Base-by-base conservation (phyloP, 2,113 vertebrate species). In the Prunella fulvescens region DNA sequence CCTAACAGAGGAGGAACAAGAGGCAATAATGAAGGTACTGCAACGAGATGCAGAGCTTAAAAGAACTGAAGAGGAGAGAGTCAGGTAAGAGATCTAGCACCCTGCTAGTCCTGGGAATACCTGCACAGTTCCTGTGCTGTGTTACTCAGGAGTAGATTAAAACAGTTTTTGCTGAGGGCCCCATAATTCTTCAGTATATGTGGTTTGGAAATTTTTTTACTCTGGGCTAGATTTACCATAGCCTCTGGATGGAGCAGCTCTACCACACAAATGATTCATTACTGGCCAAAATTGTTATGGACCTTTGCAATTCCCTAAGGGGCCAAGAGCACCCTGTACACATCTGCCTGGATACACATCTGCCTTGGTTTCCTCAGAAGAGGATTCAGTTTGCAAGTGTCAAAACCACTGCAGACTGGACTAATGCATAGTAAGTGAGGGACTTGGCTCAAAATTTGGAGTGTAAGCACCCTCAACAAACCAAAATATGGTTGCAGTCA, bases 1-100 rank as follows among this genome's bases (percentile, higher is more conserved):
- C 90, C 96, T 99, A 92, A 99, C 99, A 0, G 99, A 99, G 67
- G 98, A 99, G 67, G 99, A 99, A 65, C 98, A 99, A 93, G 98
- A 98, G 56, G 96, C 97, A 35, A 99, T 99, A 96, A 96, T 98
- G 98, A 96, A 98, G 22, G 99, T 99, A 73, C 92, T 99, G 69
- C 98, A 98, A 81, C 97, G 99, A 92, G 99, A 99, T 31, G 97
- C 98, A 23, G 98, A 98, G 61, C 98, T 99, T 54, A 99, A 99
- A 96, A 98, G 96, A 86, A 64, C 93, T 1, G 99, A 99, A 91
- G 99, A 99, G 51, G 97, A 98, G 69, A 98, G 99, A 61, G 95
- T 99, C 60, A 98, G 98, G 99, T 99, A 98, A 98, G 98, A 79
- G 5, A 62, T 17, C 1, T 5, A 31, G 22, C 5, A 4, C 35